Evolutionary conservation across 2,888 invertebrate genomes (phyloP).

Genomic region (Druceiella hillmani): DNA sequence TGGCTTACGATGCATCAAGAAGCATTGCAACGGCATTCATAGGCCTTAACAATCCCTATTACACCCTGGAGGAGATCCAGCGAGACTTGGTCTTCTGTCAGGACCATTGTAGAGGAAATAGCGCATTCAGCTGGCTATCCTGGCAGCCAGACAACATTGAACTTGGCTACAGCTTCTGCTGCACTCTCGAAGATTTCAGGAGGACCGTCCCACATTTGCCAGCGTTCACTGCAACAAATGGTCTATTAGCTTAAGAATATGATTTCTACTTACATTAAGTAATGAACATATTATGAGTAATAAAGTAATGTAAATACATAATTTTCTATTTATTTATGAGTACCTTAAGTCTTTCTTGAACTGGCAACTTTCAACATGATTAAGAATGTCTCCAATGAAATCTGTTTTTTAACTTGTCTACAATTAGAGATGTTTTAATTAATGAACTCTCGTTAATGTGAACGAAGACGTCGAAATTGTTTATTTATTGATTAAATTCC

Average conservation of each 20-base stretch:
- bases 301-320: too few species aligned
- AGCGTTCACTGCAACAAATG: constrained; percentile 39
- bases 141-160: constrained; percentile 49
- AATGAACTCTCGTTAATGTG: too few species aligned
- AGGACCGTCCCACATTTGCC: constrained; percentile 51
- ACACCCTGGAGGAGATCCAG: constrained; percentile 35
- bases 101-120: constrained; percentile 50
- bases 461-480: too few species aligned
- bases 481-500: too few species aligned
- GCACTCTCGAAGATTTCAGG: constrained; percentile 52
- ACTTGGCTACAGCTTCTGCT: constrained; percentile 58
- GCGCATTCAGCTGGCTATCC: constrained; percentile 53
- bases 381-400: too few species aligned
- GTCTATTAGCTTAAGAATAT: constrained; percentile 37
- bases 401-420: too few species aligned
- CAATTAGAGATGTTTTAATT: too few species aligned
- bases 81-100: constrained; percentile 45
- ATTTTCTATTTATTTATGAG: too few species aligned
- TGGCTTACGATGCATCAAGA: constrained; percentile 47
- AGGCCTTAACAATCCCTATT: constrained; percentile 59
- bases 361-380: too few species aligned
- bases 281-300: too few species aligned
- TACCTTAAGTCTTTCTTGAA: too few species aligned
- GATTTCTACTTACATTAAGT: too few species aligned
- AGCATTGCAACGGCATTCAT: constrained; percentile 54